Conservation (phyloP, 2,113 vertebrate species). For the Balaeniceps rex region DNA sequence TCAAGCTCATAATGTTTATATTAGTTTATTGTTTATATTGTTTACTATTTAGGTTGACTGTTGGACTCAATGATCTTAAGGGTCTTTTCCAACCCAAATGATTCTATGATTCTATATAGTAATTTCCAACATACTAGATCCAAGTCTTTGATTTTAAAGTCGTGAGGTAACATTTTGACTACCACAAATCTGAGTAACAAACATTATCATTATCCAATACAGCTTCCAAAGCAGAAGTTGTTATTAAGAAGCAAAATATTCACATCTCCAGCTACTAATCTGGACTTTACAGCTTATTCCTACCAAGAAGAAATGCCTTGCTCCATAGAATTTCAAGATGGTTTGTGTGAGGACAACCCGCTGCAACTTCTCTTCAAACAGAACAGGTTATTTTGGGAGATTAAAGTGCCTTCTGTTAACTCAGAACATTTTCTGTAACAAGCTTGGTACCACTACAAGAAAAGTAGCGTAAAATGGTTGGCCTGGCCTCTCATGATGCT, state of each 20-base stretch:
- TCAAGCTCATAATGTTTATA: background rate
- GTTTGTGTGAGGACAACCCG: background rate
- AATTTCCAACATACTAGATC: background rate
- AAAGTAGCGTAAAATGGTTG: background rate
- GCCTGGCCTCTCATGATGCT: background rate
- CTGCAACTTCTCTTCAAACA: background rate
- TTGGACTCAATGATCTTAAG: background rate
- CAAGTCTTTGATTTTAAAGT: background rate
- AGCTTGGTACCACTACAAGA: background rate
- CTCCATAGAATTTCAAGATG: background rate
- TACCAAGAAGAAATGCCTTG: background rate
- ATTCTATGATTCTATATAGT: background rate
- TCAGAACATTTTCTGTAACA: background rate
- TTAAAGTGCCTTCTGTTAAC: background rate
- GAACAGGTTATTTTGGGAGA: background rate
- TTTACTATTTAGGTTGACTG: background rate
- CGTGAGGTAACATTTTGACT: background rate
- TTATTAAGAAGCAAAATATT: background rate
- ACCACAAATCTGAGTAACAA: background rate
- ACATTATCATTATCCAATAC: background rate
- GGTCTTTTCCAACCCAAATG: background rate
- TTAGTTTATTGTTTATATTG: background rate
- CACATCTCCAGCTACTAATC: background rate
- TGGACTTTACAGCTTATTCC: background rate
- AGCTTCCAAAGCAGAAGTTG: background rate